Evolutionary conservation across 2,888 invertebrate species (phyloP).

Genomic region (Odontomyia ornata): DNA sequence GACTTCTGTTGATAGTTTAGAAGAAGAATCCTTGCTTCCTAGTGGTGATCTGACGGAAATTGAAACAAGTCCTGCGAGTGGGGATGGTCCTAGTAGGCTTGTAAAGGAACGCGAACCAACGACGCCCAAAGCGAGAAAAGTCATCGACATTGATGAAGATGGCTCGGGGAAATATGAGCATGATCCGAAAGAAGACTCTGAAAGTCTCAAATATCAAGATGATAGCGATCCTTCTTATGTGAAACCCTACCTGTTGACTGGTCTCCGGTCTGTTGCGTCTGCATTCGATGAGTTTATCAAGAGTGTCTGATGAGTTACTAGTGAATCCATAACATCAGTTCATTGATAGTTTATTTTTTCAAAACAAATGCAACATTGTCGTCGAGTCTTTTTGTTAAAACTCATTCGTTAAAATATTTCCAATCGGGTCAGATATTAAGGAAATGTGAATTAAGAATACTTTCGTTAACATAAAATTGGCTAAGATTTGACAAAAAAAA

Average conservation of each 20-base stretch:
- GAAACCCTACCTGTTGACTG: background rate
- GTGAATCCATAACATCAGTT: background rate
- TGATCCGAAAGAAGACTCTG: conserved; percentile 60
- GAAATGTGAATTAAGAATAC: too few relatives aligned
- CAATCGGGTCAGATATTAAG: too few relatives aligned
- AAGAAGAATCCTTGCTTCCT: conserved; percentile 46
- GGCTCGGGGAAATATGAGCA: conserved; percentile 48
- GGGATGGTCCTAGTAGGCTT: conserved; percentile 23
- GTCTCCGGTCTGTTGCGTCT: background rate
- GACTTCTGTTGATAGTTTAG: conserved; percentile 32
- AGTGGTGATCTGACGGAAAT: conserved; percentile 50
- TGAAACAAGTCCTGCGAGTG: conserved; percentile 54
- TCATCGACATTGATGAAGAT: conserved; percentile 56
- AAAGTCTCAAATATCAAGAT: conserved; percentile 58
- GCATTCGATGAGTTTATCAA: conserved; percentile 17
- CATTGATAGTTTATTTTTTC: background rate
- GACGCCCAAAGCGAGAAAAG: conserved; percentile 54
- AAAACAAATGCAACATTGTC: background rate
- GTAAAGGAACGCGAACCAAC: conserved; percentile 55
- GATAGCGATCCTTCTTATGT: conserved; percentile 49
- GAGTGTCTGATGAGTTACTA: background rate
- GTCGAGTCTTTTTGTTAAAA: background rate
- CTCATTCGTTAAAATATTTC: background rate
- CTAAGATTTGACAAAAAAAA: too few relatives aligned
- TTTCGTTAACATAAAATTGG: too few relatives aligned